Percentiles rank a stretch among this genome's conserved stretches.
Evolutionary conservation across 2,113 vertebrate genomes (phyloP).

Genomic region (Percopsis transmontana): DNA sequence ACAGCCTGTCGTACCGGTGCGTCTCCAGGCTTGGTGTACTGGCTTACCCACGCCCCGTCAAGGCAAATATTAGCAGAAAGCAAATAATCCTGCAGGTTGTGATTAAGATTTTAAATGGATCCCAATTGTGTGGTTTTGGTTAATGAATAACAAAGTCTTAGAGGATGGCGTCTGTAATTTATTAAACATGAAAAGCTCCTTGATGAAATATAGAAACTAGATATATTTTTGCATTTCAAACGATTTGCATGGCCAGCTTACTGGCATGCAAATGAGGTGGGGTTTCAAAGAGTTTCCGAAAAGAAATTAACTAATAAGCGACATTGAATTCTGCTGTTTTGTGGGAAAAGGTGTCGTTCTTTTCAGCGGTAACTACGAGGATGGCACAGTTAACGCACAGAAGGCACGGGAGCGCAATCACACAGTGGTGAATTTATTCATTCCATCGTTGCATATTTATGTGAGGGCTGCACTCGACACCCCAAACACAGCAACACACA

Average conservation of each 20-base stretch:
- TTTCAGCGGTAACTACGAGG: conserved; percentile 5
- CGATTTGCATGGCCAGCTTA: conserved; percentile 91
- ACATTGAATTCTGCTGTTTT: conserved; percentile 20
- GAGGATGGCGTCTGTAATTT: conserved; percentile 96
- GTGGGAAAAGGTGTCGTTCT: conserved; percentile 30
- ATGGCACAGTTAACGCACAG: not conserved
- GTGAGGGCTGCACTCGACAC: conserved; percentile 14
- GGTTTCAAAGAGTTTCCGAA: conserved; percentile 91
- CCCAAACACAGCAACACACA: conserved; percentile 11
- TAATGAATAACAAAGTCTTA: conserved; percentile 98
- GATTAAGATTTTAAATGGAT: conserved; percentile 97
- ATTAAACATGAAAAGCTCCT: conserved; percentile 98
- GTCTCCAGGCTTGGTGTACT: conserved; percentile 85
- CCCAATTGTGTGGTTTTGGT: conserved; percentile 91
- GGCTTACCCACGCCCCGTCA: conserved; percentile 84
- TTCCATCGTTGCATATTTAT: conserved; percentile 24
- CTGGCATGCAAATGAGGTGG: conserved; percentile 93
- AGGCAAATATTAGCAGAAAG: conserved; percentile 92
- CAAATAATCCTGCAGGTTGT: conserved; percentile 96
- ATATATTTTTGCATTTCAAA: conserved; percentile 97
- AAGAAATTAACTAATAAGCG: conserved; percentile 21
- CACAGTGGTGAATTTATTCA: conserved; percentile 8
- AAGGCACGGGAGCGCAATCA: not conserved
- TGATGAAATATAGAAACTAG: conserved; percentile 99
- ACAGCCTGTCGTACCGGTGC: conserved; percentile 85